Base-by-base conservation (phyloP, 2,113 vertebrate species). In the Sebastes fasciatus region DNA sequence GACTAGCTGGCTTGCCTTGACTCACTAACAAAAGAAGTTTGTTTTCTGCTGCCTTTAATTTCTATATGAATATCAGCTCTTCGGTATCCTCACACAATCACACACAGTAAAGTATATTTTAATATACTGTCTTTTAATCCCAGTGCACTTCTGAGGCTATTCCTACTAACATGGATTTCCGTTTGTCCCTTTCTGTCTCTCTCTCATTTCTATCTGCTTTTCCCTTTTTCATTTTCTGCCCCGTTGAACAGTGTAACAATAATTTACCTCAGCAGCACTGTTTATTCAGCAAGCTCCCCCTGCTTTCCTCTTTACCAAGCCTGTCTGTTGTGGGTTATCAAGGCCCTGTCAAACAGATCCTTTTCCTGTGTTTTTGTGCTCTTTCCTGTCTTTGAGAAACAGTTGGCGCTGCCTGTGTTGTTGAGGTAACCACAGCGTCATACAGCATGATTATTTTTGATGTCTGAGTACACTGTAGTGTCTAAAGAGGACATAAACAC, bases 381-480 rank as follows among this genome's bases (percentile, higher is more conserved):
- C 43, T 70, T 87, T 77, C 77, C 79, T 83, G 46, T 78, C 46
- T 43, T 23, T 74, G 68, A 51, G 49, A 74, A 73, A 66, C 54
- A 34, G 14, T 23, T 42, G 73, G 19, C 1, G 2, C 57, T 66
- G 60, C 21, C 8, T 70, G 10, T 54, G 40, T 60, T 54, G 4
- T 51, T 63, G 40, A 58, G 26, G 64, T 19, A 23, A 58, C 51
- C 40, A 48, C 61, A 42, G 21, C 2, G 13, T 75, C 21, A 40
- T 52, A 54, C 14, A 55, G 17, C 14, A 40, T 26, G 5, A 46
- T 51, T 12, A 40, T 55, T 45, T 57, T 48, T 49, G 40, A n/a
- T n/a, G 43, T 64, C 58, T 65, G 51, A 43, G 8, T 62, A 5
- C 8, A 11, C 21, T 62, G 34, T n/a, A 1, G 21, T 63, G 21